A percentile compares a stretch with the other conserved stretches of the same genome.
phyloP scores from a whole-genome alignment of 2,797 vertebrate species.

The Balearica regulorum region DNA sequence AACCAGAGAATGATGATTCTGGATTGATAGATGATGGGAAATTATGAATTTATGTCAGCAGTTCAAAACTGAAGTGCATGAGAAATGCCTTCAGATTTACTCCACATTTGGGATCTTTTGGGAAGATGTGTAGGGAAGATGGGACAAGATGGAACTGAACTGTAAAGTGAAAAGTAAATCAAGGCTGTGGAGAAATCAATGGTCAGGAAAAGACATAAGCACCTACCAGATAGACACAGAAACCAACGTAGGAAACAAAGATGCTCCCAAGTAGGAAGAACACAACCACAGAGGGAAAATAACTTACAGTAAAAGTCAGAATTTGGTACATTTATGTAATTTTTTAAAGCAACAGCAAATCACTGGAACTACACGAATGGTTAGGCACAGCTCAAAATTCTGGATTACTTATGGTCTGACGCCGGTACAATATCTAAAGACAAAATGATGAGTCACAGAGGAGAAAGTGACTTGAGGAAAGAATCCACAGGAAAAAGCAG shows the following conservation, averaged over 20 bases:
- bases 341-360: background rate
- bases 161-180: background rate
- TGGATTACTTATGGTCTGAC: conserved; percentile 13
- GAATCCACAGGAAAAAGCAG: background rate
- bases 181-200: background rate
- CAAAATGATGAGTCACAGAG: conserved; percentile 39
- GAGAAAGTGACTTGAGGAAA: background rate
- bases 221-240: background rate
- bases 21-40: background rate
- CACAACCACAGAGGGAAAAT: background rate
- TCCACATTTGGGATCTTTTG: background rate
- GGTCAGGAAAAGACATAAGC: background rate
- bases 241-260: background rate
- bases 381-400: background rate
- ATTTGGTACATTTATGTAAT: background rate
- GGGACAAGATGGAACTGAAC: background rate
- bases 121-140: background rate
- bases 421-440: conserved; percentile 23
- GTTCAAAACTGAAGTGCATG: background rate
- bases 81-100: background rate
- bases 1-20: background rate
- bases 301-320: background rate
- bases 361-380: background rate
- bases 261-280: background rate
- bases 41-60: background rate